Evolutionary conservation across 2,888 invertebrate species (phyloP), one percentile per base, ranked within the genome.

Genomic region (Apamea monoglypha): DNA sequence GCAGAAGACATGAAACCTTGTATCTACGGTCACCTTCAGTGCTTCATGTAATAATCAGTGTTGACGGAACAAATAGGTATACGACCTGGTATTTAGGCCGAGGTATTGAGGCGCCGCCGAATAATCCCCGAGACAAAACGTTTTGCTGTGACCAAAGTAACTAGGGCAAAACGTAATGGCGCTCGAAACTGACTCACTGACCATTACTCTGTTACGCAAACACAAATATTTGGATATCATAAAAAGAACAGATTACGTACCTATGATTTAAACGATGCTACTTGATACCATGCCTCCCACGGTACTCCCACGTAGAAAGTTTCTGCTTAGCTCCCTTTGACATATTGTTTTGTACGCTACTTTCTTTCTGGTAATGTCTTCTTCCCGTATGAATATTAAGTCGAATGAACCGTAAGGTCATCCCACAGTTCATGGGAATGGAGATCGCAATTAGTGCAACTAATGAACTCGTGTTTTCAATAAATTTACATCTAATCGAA

Each of bases 81-180:
- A 89, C 85, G 83, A 85, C 76, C 81, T 80, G 92, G 93, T 92
- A 95, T 95, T 94, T 88, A 89, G 94, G 94, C 88, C 93, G 89
- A 82, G 84, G 89, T 88, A 89, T 83, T 90, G 91, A 93, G 93
- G 94, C 92, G 92, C 90, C 88, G 84, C 85, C 87, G 86, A 89
- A 91, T 95, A 93, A 93, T 93, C 92, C 90, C 91, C 89, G 90
- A 92, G 92, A 92, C 92, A 91, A 92, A 92, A 91, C 88, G 88
- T 83, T 90, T 85, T 81, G 87, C 88, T 91, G 89, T 90, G 87
- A 91, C 89, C 88, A 87, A 88, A 88, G 90, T 85, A 93, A 93
- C 91, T 94, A 88, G 93, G 91, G 86, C 93, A 89, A 89, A 90
- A 89, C 91, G 90, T 88, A 89, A 90, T 90, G 86, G 88, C 80